phyloP scores from a whole-genome alignment of 2,113 vertebrate genomes.

The Psilopsiagon aymara region DNA sequence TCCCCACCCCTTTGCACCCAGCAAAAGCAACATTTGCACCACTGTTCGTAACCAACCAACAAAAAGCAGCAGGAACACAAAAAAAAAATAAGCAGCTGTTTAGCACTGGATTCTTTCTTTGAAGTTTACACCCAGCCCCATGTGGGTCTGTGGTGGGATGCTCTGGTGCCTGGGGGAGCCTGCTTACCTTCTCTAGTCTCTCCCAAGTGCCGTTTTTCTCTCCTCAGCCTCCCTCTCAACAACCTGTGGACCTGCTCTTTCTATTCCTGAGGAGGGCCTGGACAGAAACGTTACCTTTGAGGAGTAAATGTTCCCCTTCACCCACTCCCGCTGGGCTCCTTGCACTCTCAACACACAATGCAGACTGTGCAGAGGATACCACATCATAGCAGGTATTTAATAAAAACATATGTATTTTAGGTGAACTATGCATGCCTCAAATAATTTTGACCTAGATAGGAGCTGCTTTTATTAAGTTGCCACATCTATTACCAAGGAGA shows the following conservation, averaged over 20 bases:
- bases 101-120: background rate
- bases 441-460: constrained; percentile 57
- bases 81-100: background rate
- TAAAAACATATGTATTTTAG: background rate
- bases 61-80: background rate
- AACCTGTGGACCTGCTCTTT: background rate
- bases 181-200: background rate
- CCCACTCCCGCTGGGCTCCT: background rate
- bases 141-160: background rate
- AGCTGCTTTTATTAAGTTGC: constrained; percentile 51
- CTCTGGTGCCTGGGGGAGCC: background rate
- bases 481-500: constrained; percentile 37
- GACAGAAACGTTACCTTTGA: background rate
- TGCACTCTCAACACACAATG: background rate
- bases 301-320: background rate
- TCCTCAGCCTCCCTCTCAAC: background rate
- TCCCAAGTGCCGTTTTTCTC: background rate
- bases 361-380: background rate
- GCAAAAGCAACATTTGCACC: background rate
- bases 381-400: constrained; percentile 17
- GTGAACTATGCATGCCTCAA: constrained; percentile 17
- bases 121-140: background rate
- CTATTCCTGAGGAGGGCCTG: background rate
- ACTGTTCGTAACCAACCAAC: background rate
- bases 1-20: background rate